Conservation (phyloP, 2,888 invertebrate genomes). For the Petrophora chlorosata region DNA sequence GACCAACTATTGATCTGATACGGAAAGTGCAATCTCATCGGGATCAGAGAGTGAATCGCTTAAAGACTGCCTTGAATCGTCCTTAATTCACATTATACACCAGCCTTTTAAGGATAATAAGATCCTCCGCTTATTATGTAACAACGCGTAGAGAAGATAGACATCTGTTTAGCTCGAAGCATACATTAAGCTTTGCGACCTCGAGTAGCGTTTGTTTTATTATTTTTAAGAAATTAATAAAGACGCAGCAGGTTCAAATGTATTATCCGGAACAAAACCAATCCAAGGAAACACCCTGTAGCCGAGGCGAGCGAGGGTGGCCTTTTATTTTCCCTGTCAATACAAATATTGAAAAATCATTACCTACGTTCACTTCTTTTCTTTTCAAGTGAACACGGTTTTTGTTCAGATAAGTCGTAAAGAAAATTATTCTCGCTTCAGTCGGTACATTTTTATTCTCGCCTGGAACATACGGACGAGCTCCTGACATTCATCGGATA, state of each 20-base stretch:
- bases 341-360: conserved; percentile 69
- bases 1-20: conserved; percentile 44
- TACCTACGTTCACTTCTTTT: conserved; percentile 58
- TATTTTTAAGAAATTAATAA: conserved; percentile 37
- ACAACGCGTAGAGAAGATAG: conserved; percentile 28
- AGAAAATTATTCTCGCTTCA: conserved; percentile 59
- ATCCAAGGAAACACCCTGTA: conserved; percentile 41
- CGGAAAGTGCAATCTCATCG: conserved; percentile 46
- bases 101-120: conserved; percentile 33
- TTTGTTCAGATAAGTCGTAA: conserved; percentile 54
- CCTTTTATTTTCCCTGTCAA: conserved; percentile 61
- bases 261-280: conserved; percentile 37
- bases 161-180: conserved; percentile 23
- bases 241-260: conserved; percentile 29
- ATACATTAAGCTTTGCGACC: conserved; percentile 23
- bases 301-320: conserved; percentile 41
- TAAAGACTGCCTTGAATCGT: conserved; percentile 41
- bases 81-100: conserved; percentile 42
- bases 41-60: conserved; percentile 46
- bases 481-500: conserved; percentile 14
- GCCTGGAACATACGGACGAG: conserved; percentile 38
- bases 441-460: conserved; percentile 52
- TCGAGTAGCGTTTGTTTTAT: conserved; percentile 13
- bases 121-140: conserved; percentile 25
- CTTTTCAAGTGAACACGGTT: conserved; percentile 56